Evolutionary conservation across 2,797 vertebrate species (phyloP), one percentile per base, ranked within the genome.

Genomic region (Platalea minor): DNA sequence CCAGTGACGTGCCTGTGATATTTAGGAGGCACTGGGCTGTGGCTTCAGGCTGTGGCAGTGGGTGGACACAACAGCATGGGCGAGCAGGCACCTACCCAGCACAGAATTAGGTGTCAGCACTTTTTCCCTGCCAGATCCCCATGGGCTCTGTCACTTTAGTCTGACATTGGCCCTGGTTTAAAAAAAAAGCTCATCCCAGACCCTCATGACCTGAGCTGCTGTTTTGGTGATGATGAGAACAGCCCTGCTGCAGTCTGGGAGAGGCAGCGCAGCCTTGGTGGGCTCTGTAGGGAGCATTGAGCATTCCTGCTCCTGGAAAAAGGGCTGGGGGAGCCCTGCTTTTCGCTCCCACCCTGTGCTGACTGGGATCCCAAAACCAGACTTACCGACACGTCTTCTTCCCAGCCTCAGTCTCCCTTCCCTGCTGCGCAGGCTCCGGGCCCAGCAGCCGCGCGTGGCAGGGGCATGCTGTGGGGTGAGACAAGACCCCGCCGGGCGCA

Each of bases 401-500:
- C 41, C 16, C 78, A 60, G 85, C 2, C 13, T 85, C 60, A 75
- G 50, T 43, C 20, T 83, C 37, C 24, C 10, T 80, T 92, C 61
- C 41, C 24, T 3, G 6, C 23, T 12, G 50, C 0, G 3, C 7
- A 4, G 21, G 9, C 48, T 91, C 33, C 11, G 4, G 59, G 26
- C 59, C 26, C 78, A 73, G 54, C 26, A 5, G 10, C 25, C 1
- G 0, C 0, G 1, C 0, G 3, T n/a, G 67, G 73, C 77, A 85
- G 48, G 65, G 41, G 2, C 65, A 92, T 84, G 85, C 59, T 78
- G 64, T 2, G 3, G 57, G 68, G n/a, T 26, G n/a, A 57, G 41
- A 51, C 3, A 6, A 35, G 48, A 77, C 28, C 56, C 48, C 3
- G 2, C 35, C 0, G 0, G 78, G 12, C 3, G 8, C 4, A 0